phyloP scores from a whole-genome alignment of 2,888 invertebrate genomes.

The Gandaritis pyraliata region DNA sequence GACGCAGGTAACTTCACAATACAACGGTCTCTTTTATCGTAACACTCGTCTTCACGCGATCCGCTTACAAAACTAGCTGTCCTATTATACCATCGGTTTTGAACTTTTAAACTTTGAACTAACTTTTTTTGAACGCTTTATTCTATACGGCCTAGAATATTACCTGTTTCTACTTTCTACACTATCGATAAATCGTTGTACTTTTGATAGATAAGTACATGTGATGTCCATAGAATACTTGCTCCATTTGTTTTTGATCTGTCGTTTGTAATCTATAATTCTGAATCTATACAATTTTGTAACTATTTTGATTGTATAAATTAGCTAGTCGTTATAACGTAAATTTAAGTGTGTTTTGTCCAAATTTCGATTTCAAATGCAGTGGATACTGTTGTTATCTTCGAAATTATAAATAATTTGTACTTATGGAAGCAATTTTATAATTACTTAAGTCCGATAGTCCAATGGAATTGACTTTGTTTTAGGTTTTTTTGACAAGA shows the following conservation, averaged over 20 bases:
- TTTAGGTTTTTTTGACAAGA: conserved; percentile 39
- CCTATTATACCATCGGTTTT: conserved; percentile 10
- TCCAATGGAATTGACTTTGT: conserved; percentile 44
- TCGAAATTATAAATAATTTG: conserved; percentile 51
- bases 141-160: conserved; percentile 34
- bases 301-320: conserved; percentile 56
- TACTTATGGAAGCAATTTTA: conserved; percentile 58
- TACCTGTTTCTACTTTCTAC: conserved; percentile 35
- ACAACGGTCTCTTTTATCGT: conserved; percentile 8
- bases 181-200: conserved; percentile 26
- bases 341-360: conserved; percentile 61
- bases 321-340: conserved; percentile 66
- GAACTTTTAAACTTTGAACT: conserved; percentile 29
- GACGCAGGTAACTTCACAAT: conserved; percentile 40
- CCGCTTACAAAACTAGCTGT: conserved; percentile 13
- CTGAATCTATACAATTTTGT: conserved; percentile 51
- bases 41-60: conserved; percentile 10
- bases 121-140: conserved; percentile 37
- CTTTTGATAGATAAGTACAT: conserved; percentile 33
- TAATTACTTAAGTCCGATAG: conserved; percentile 43
- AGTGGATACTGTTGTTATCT: conserved; percentile 62
- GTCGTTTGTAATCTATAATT: conserved; percentile 49
- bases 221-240: conserved; percentile 29
- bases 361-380: conserved; percentile 59
- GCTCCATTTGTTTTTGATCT: conserved; percentile 45